phyloP scores from a whole-genome alignment of 2,888 invertebrate species.

The Synanthedon vespiformis region DNA sequence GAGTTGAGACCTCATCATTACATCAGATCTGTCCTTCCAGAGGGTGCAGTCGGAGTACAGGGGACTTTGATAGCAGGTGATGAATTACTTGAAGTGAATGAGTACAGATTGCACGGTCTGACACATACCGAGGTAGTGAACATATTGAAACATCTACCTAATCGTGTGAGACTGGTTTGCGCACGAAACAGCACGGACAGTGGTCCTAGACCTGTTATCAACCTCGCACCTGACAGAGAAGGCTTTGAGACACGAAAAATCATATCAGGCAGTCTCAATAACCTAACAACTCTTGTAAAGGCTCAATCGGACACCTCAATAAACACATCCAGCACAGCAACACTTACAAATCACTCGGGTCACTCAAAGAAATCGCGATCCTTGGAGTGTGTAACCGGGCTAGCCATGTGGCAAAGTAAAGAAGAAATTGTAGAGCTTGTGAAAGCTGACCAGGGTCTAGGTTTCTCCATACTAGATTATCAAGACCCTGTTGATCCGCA shows the following conservation, averaged over 20 bases:
- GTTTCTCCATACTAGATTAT: conserved; percentile 97
- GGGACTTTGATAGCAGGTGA: conserved; percentile 93
- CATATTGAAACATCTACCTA: conserved; percentile 92
- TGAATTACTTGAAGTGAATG: conserved; percentile 96
- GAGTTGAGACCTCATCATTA: conserved; percentile 99
- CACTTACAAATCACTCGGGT: conserved; percentile 76
- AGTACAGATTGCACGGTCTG: conserved; percentile 88
- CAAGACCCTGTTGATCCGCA: conserved; percentile 96
- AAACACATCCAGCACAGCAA: conserved; percentile 87
- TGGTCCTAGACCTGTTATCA: conserved; percentile 78
- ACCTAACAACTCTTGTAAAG: conserved; percentile 85
- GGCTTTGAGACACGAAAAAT: conserved; percentile 86
- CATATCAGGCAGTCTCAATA: conserved; percentile 88
- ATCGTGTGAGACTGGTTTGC: conserved; percentile 91
- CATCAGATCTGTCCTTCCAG: conserved; percentile 94
- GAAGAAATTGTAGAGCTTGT: conserved; percentile 91
- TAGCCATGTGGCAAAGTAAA: conserved; percentile 97
- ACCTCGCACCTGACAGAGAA: conserved; percentile 82
- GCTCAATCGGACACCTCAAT: conserved; percentile 96
- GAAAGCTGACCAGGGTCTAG: conserved; percentile 96
- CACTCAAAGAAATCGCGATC: conserved; percentile 87
- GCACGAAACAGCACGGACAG: conserved; percentile 79
- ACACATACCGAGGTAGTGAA: conserved; percentile 97
- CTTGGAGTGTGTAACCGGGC: conserved; percentile 91
- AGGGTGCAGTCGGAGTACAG: conserved; percentile 95